Evolutionary conservation across 2,888 invertebrate genomes (phyloP), one percentile per base, ranked within the genome.

Genomic region (Oxycera nigricornis): DNA sequence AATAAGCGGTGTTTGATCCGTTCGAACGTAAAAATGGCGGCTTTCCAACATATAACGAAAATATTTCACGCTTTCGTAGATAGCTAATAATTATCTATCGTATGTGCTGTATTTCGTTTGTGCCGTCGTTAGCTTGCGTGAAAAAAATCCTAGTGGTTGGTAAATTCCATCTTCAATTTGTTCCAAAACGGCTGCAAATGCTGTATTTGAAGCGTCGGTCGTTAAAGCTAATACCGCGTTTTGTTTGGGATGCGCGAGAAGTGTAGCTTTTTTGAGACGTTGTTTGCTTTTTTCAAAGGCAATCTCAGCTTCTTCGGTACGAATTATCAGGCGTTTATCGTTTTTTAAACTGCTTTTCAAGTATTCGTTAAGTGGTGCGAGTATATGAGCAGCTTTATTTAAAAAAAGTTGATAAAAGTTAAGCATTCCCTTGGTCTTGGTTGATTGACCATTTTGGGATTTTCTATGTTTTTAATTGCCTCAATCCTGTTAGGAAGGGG

Each of bases 71-170:
- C 82, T 80, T 39, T 78, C 76, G 65, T 83, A 85, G 0, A 83
- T 81, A 0, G 82, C 83, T 2, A 83, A 77, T 0, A 85, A 79
- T 77, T 84, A 82, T 4, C 83, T 46, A 74, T 86, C 83, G 75
- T 83, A 84, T 0, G 73, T 52, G 28, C 73, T 72, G 39, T 84
- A 85, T 2, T 81, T 82, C 11, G 52, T 70, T 74, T 85, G 80
- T 0, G 81, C 74, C 0, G 79, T 73, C 20, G 75, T 79, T 1
- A 85, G 74, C 41, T 82, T 82, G 62, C 77, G 77, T 1, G 82
- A 83, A 73, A 81, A 84, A 73, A 83, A 85, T 0, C 80, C 81
- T 3, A 84, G 73, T 0, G 84, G 83, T 77, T 82, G 75, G 81
- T 81, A 82, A 14, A 1, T 14, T 2, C 75, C 68, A 2, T 77